A percentile compares a stretch with the other conserved stretches of the same genome.
These are phyloP conservation scores for Bombus vancouverensis DNA, from an alignment of 1,140 invertebrate species.

Conservation along the genomic window DNA sequence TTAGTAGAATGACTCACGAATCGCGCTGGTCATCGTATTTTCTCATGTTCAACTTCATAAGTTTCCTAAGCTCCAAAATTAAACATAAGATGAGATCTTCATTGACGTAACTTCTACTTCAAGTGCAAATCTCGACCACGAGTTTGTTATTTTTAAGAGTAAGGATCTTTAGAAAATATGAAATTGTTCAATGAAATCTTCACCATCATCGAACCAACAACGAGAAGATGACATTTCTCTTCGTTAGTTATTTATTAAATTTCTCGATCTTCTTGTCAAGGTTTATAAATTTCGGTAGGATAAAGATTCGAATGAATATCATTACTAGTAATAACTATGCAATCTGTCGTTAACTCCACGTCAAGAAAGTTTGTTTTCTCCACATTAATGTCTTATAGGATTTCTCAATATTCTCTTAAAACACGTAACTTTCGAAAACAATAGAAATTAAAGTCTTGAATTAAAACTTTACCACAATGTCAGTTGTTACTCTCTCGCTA, in stretches of 20 bases:
- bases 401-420: no score
- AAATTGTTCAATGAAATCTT: background rate
- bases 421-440: no score
- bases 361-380: no score
- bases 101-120: constrained; percentile 29
- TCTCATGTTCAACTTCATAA: constrained; percentile 15
- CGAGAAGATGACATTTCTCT: background rate
- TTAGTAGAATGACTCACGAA: constrained; percentile 10
- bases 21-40: background rate
- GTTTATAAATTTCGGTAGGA: background rate
- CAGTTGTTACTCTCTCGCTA: no score
- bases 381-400: no score
- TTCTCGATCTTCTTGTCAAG: background rate
- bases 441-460: no score
- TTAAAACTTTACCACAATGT: no score
- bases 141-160: constrained; percentile 16
- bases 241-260: background rate
- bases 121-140: constrained; percentile 5
- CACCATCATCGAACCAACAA: background rate
- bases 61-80: constrained; percentile 26
- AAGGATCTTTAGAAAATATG: background rate
- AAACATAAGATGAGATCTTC: constrained; percentile 18
- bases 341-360: no score
- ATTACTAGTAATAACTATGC: background rate
- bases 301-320: background rate